Evolutionary conservation across 2,113 vertebrate genomes (phyloP), one percentile per base, ranked within the genome.

Genomic region (Vimba vimba): DNA sequence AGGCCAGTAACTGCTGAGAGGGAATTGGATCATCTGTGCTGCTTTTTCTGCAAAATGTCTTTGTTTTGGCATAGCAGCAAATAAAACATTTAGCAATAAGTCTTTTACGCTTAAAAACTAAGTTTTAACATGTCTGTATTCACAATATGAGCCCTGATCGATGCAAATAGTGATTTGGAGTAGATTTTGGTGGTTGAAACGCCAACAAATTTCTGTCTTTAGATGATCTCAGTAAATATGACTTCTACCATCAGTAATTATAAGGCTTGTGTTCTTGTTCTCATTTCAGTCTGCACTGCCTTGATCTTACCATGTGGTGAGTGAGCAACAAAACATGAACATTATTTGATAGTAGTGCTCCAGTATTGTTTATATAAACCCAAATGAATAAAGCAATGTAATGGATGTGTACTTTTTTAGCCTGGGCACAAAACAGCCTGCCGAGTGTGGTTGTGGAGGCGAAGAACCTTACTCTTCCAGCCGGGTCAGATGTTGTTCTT

Each of bases 371-470:
- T 12, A 75, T 52, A 21, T 68, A 43, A 64, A 80, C 57, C 7
- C 5, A 60, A 11, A 79, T 59, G 1, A 39, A 59, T 45, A 27
- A 30, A 57, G 8, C 15, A 57, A 78, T 23, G 30, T 7, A 78
- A 27, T 86, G 30, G 52, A 57, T 81, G 25, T 85, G 19, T 82
- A 50, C 86, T 77, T 7, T 89, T 78, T 47, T 87, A 96, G 94
- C 89, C n/a, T 91, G 91, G 30, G 87, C 92, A 0, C 95, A 94
- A 55, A 91, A 91, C 39, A 92, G 90, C 78, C 83, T 89, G 0
- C 86, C 89, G 1, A 94, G 95, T 0, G 93, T 95, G 0, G 94
- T 97, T 68, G 95, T 97, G 86, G 96, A 97, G 0, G 94, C 96
- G 79, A 91, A 90, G 3, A 96, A 96, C 59, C 86, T 98, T 89